phyloP scores from a whole-genome alignment of 1,140 invertebrate genomes.

The Triops longicaudatus region DNA sequence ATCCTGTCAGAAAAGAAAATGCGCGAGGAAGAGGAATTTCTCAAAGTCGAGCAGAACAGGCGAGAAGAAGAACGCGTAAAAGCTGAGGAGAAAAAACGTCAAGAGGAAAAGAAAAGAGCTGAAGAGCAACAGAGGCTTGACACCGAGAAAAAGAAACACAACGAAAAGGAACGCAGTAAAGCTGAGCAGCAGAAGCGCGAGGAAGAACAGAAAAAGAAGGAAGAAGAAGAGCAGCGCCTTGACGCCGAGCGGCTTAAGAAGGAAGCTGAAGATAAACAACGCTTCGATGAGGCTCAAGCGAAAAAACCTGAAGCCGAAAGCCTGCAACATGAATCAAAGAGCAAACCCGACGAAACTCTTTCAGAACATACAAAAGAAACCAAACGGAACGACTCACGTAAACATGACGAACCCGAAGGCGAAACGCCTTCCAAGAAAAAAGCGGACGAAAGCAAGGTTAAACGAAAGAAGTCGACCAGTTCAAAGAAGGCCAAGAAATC shows the following conservation, averaged over 20 bases:
- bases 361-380: slow-evolving; percentile 16
- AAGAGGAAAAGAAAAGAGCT: slow-evolving; percentile 17
- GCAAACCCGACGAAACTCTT: not conserved
- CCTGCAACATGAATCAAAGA: not conserved
- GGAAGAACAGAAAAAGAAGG: slow-evolving; percentile 25
- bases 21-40: slow-evolving; percentile 27
- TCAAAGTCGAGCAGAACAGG: slow-evolving; percentile 23
- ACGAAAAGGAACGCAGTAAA: slow-evolving; percentile 21
- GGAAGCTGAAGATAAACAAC: slow-evolving; percentile 27
- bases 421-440: not conserved
- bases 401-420: slow-evolving; percentile 19
- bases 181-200: slow-evolving; percentile 26
- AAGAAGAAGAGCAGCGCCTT: slow-evolving; percentile 27
- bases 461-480: not conserved
- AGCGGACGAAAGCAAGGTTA: not conserved
- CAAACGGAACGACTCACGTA: not conserved
- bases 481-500: not conserved
- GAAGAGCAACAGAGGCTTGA: slow-evolving; percentile 18
- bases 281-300: not conserved
- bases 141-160: not conserved
- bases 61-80: slow-evolving; percentile 20
- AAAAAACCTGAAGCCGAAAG: slow-evolving; percentile 17
- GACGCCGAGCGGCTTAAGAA: slow-evolving; percentile 31
- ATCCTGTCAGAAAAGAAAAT: slow-evolving; percentile 29
- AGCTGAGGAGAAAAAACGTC: slow-evolving; percentile 19